phyloP scores from a whole-genome alignment of 2,113 vertebrate species.

The Merops nubicus region DNA sequence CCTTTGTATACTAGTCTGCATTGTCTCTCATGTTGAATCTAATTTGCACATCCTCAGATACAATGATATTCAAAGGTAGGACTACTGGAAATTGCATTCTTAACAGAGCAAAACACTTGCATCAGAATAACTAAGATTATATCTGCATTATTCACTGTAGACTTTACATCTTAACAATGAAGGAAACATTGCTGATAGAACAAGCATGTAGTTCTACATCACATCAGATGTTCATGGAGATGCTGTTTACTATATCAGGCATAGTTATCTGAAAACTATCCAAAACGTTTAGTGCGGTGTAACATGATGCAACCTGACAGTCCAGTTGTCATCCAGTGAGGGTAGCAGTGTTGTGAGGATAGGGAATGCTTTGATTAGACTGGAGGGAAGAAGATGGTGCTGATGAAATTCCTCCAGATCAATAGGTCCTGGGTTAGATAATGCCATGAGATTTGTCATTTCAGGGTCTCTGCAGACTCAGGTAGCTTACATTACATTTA shows the following conservation, averaged over 20 bases:
- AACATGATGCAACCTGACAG: background rate
- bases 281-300: background rate
- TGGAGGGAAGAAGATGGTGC: background rate
- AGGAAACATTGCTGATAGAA: background rate
- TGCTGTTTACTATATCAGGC: background rate
- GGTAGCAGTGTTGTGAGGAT: background rate
- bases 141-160: background rate
- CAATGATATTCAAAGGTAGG: background rate
- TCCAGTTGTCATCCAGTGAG: background rate
- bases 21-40: background rate
- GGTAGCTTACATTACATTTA: background rate
- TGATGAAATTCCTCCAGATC: conserved; percentile 12
- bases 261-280: background rate
- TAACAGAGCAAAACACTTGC: background rate
- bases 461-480: background rate
- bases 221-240: background rate
- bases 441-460: background rate
- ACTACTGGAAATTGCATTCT: background rate
- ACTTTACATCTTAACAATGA: background rate
- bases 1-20: background rate
- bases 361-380: background rate
- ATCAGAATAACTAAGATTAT: background rate
- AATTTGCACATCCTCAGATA: background rate
- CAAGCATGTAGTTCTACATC: background rate
- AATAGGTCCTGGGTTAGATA: conserved; percentile 13